These are phyloP conservation scores for Phaethon lepturus DNA, from an alignment of 2,113 vertebrate species.

Conservation along the genomic window DNA sequence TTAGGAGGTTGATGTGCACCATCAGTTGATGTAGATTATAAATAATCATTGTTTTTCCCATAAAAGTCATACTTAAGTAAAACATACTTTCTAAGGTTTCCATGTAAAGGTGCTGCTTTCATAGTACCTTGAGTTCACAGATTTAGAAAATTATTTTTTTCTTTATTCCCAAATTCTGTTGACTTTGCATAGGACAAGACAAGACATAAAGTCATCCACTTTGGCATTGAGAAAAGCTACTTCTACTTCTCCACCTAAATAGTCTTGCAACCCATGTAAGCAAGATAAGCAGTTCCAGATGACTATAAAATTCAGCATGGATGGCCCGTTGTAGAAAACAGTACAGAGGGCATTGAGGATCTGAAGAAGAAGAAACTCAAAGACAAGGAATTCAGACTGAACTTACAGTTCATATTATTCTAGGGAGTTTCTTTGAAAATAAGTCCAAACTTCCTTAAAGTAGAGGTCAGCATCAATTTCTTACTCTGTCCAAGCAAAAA, in stretches of 20 bases:
- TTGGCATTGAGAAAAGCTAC: background rate
- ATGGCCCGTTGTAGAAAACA: background rate
- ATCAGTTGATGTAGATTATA: background rate
- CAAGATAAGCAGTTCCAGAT: background rate
- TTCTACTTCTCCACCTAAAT: background rate
- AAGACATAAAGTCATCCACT: background rate
- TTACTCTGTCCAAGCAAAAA: background rate
- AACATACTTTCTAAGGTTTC: background rate
- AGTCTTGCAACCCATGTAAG: background rate
- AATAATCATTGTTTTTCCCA: background rate
- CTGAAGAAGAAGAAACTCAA: background rate
- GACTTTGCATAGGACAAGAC: background rate
- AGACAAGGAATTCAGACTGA: background rate
- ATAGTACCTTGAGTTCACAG: background rate
- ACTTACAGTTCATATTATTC: background rate
- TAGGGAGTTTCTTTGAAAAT: background rate
- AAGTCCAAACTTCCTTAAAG: background rate
- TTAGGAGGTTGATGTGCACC: background rate
- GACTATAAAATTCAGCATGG: background rate
- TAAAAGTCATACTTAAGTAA: background rate
- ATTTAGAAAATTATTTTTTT: background rate
- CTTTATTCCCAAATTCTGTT: background rate
- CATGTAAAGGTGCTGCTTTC: background rate
- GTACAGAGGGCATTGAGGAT: background rate
- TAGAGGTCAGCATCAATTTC: background rate